These are phyloP conservation scores for Acanthiza pusilla DNA, from an alignment of 2,797 vertebrate genomes.

Conservation along the genomic window DNA sequence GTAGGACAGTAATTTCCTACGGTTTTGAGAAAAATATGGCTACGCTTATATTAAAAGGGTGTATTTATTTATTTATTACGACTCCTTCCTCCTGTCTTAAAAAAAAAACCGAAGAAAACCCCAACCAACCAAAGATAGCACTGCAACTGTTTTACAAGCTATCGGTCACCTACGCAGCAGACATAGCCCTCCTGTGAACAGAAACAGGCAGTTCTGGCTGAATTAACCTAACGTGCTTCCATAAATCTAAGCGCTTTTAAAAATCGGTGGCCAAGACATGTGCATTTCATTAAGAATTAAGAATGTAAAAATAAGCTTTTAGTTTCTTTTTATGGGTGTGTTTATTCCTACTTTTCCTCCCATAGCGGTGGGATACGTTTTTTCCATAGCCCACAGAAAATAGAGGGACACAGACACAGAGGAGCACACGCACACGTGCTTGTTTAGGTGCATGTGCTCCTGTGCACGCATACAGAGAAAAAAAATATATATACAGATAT, in stretches of 20 bases:
- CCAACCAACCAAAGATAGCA: neutral
- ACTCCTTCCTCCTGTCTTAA: neutral
- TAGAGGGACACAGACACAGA: neutral
- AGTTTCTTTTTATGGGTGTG: neutral
- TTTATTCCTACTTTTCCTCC: neutral
- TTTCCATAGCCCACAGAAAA: neutral
- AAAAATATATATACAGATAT: neutral
- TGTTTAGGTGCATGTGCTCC: neutral
- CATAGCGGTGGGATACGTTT: neutral
- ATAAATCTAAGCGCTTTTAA: constrained; percentile 57
- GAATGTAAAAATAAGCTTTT: neutral
- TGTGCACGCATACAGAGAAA: neutral
- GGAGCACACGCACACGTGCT: neutral
- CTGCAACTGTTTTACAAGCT: neutral
- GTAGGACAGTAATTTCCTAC: constrained; percentile 82
- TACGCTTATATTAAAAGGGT: constrained; percentile 69
- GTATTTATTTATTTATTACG: constrained; percentile 69
- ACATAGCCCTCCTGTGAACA: neutral
- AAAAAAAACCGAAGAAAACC: neutral
- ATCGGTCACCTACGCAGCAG: neutral
- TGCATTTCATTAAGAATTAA: constrained; percentile 68
- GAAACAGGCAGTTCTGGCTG: neutral
- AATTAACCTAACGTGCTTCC: constrained; percentile 25
- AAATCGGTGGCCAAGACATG: constrained; percentile 62
- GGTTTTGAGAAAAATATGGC: constrained; percentile 74